phyloP scores from a whole-genome alignment of 2,888 invertebrate species.

The Lomographa bimaculata region DNA sequence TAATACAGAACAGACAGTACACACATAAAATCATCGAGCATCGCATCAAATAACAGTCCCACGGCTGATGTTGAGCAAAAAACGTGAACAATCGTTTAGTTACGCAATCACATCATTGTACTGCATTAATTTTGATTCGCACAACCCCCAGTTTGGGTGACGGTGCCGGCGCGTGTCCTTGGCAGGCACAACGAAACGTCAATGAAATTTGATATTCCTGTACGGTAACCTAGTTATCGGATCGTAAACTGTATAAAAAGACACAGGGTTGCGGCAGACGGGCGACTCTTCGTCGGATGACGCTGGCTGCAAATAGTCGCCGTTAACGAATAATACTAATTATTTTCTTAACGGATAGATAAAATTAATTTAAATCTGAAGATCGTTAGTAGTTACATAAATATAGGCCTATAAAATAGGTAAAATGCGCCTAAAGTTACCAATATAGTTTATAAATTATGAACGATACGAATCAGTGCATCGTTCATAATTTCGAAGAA shows the following conservation, averaged over 20 bases:
- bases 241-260: constrained; percentile 55
- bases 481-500: too few species aligned
- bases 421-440: too few species aligned
- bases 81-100: constrained; percentile 41
- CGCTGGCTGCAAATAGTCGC: neutral
- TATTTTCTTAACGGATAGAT: too few species aligned
- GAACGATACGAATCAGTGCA: too few species aligned
- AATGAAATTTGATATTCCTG: constrained; percentile 77
- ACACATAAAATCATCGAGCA: neutral
- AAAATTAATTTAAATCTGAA: too few species aligned
- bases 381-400: too few species aligned
- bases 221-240: constrained; percentile 78
- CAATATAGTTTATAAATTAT: too few species aligned
- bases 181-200: constrained; percentile 66
- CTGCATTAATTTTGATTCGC: constrained; percentile 42
- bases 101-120: constrained; percentile 42
- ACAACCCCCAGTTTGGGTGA: constrained; percentile 54
- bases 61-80: constrained; percentile 24
- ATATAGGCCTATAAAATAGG: too few species aligned
- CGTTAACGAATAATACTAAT: too few species aligned
- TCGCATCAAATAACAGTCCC: constrained; percentile 2
- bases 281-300: neutral
- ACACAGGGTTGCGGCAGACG: constrained; percentile 5
- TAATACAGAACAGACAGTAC: too few species aligned
- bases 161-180: constrained; percentile 68